Percentiles rank a stretch among this genome's conserved stretches.
Evolutionary conservation across 2,797 vertebrate species (phyloP).

Genomic region (Gallinago stenura): DNA sequence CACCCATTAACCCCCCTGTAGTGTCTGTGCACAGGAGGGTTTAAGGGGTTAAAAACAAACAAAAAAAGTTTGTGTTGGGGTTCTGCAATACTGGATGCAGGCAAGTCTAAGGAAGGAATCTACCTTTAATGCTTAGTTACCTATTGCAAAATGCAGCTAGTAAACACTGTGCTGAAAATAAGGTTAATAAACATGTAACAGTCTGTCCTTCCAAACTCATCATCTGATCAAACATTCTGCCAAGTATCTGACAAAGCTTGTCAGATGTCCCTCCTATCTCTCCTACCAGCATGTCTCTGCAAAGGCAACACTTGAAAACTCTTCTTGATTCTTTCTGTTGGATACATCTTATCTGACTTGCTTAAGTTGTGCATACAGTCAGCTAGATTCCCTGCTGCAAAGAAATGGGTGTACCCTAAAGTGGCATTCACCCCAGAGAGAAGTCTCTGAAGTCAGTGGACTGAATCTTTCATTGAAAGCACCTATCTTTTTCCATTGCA

Average conservation of each 20-base stretch:
- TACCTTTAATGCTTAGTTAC: neutral
- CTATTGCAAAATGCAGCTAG: neutral
- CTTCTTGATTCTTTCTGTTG: neutral
- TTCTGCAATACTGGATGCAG: neutral
- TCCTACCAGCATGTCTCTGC: neutral
- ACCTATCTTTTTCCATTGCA: neutral
- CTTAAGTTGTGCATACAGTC: neutral
- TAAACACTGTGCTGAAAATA: conserved; percentile 19
- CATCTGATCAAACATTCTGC: conserved; percentile 27
- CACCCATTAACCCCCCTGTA: neutral
- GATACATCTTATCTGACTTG: neutral
- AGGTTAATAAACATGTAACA: conserved; percentile 25
- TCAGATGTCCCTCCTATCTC: neutral
- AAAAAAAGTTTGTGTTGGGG: neutral
- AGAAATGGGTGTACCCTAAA: neutral
- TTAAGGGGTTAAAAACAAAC: neutral
- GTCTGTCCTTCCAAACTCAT: conserved; percentile 35
- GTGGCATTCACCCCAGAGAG: neutral
- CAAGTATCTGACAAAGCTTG: conserved; percentile 38
- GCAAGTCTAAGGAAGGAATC: neutral
- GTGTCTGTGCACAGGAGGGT: neutral
- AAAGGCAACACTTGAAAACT: neutral
- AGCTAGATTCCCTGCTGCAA: neutral
- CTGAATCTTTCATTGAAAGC: neutral
- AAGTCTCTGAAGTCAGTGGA: neutral